Evolutionary conservation across 2,888 invertebrate genomes (phyloP), one percentile per base, ranked within the genome.

Genomic region (Smittia sp.): DNA sequence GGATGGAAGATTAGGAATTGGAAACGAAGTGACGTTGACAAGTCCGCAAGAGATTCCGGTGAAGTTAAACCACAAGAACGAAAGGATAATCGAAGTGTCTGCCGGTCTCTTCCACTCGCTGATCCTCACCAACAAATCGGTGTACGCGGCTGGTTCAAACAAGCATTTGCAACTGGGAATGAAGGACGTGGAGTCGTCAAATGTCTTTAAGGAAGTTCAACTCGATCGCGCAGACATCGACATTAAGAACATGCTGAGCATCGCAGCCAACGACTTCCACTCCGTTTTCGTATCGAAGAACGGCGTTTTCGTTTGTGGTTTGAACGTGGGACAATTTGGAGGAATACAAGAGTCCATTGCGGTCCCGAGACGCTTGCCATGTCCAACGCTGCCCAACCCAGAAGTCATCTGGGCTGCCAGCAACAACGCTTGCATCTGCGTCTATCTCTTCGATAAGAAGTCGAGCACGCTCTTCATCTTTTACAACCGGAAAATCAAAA

Each of bases 301-400:
- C 27, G 85, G 84, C 0, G 81, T 93, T 0, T 93, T 88, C 80
- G 89, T 91, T 0, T 94, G 92, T 89, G 95, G 95, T 1, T 83
- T 87, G 1, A 93, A 95, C 83, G 85, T 88, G 70, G 95, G 95
- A 0, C 94, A 95, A 79, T 82, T 94, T 77, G 93, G 93, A 1
- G 90, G 90, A 76, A 83, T 83, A 75, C 84, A 82, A 79, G 76
- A 76, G 22, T 74, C 66, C 20, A 18, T 74, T 11, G 22, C 39
- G 3, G 15, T 7, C 24, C 62, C 41, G 7, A 32, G 24, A 24
- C 11, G 20, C 24, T 13, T 72, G 1, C 18, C 72, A 0, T 38
- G 38, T 38, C 72, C 72, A 39, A 4, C 62, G 27, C 15, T 15
- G 24, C 4, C 69, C 25, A 32, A 69, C 13, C 7, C 24, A 1